phyloP scores from a whole-genome alignment of 1,140 invertebrate genomes.

The Sycophaga agraensis region DNA sequence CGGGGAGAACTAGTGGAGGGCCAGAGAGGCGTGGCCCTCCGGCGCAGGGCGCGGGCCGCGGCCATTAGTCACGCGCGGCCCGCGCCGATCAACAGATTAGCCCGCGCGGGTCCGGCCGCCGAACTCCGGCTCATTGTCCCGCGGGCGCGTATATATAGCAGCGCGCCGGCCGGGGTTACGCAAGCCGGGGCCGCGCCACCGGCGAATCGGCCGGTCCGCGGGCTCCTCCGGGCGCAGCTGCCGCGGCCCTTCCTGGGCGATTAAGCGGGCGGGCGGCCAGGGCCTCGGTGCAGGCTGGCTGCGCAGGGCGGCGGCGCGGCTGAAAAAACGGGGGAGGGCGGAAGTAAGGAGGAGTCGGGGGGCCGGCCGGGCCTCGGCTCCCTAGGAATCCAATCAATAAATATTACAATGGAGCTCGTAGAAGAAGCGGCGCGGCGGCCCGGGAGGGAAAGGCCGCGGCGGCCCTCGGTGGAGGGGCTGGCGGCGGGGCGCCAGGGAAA shows the following conservation, averaged over 20 bases:
- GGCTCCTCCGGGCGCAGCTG: no score
- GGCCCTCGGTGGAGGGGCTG: conserved; percentile 1
- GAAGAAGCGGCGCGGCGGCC: conserved; percentile 30
- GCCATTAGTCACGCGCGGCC: no score
- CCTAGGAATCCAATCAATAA: conserved; percentile 59
- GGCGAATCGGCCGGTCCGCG: no score
- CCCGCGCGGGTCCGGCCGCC: neutral
- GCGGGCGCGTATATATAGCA: neutral
- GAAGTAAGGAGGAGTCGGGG: neutral
- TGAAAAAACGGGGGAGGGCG: neutral
- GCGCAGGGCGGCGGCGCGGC: neutral
- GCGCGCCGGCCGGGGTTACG: no score
- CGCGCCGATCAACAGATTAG: neutral
- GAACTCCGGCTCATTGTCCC: no score
- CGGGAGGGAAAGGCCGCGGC: conserved; percentile 9
- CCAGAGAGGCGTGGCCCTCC: no score
- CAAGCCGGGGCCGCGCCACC: no score
- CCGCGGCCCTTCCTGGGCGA: no score
- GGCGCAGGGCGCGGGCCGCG: no score
- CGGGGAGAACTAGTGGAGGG: no score
- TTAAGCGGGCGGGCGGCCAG: no score
- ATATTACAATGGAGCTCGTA: conserved; percentile 57
- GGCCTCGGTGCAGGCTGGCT: neutral
- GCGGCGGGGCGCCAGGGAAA: conserved; percentile 5
- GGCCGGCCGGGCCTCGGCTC: conserved; percentile 36